Base-by-base conservation (phyloP, 2,888 invertebrate genomes). In the Leucoma salicis region DNA sequence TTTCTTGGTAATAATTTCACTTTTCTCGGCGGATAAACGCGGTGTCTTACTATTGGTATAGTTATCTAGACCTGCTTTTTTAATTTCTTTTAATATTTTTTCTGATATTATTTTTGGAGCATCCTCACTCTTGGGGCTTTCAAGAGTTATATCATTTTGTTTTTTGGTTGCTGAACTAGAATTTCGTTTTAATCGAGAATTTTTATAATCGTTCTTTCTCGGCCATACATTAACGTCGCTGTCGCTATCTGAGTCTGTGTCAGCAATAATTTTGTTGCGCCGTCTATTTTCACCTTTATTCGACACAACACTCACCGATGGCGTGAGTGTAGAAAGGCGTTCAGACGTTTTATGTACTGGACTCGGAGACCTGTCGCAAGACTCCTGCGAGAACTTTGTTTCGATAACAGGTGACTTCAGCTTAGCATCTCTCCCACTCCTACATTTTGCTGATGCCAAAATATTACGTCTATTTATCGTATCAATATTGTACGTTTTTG, bases 401-500 rank as follows among this genome's bases (percentile, higher is more conserved):
- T 94, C 94, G 64, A 95, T 92, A 53, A 94, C 90, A 32, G 94
- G 93, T 31, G 94, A 94, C 35, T 94, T 93, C 11, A 92, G 90
- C 63, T 94, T 94, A 41, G 93, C 88, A 74, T 95, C 95, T 59
- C 93, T 91, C 5, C 96, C 96, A 74, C 95, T 96, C 65, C 96
- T 92, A 72, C 95, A 95, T 79, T 95, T 94, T 0, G 96, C 96
- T 34, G 96, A 96, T 14, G 96, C 95, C 37, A 97, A 86, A 55
- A 97, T 96, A 74, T 96, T 96, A 78, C 96, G 95, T 38, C 96
- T 91, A 75, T 96, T 96, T 51, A 95, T 93, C 1, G 95, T 95
- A 76, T 96, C 96, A 29, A 95, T 94, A 65, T 95, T 95, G 59
- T 94, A 93, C 0, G 94, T 91, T 79, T 95, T 96, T 37, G 96